These are phyloP conservation scores for Peromyscus polionotus DNA, from an alignment of 2,113 vertebrate genomes.

Conservation along the genomic window DNA sequence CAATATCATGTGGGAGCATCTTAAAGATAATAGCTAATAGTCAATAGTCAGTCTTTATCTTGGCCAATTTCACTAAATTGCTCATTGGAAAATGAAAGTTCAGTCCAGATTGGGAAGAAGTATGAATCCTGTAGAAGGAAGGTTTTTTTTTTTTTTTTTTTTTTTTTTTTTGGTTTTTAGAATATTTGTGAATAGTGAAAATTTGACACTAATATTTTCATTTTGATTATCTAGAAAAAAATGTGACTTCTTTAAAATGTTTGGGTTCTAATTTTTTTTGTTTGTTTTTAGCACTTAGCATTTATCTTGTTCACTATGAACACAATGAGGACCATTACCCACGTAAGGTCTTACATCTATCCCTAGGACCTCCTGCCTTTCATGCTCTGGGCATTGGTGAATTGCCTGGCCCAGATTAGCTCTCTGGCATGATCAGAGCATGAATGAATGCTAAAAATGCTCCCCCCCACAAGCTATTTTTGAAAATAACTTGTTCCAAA, in stretches of 20 bases:
- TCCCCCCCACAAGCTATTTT: background rate
- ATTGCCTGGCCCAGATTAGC: background rate
- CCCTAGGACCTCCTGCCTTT: background rate
- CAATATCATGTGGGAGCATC: background rate
- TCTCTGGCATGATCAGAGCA: background rate
- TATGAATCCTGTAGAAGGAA: background rate
- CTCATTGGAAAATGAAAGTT: background rate
- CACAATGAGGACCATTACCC: background rate
- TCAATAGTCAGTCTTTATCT: background rate
- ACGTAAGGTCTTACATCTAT: background rate
- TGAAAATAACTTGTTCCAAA: constrained; percentile 49
- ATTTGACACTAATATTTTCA: constrained; percentile 8
- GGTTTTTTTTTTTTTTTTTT: background rate
- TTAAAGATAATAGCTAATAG: background rate
- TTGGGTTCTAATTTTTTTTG: background rate
- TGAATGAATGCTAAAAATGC: background rate
- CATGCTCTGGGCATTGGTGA: too few species aligned
- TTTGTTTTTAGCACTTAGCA: background rate
- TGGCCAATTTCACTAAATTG: background rate
- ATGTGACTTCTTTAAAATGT: constrained; percentile 29
- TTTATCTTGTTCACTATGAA: background rate
- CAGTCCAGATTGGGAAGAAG: background rate
- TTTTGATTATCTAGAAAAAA: constrained; percentile 17
- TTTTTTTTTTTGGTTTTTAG: background rate
- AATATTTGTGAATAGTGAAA: background rate